Evolutionary conservation across 2,113 vertebrate species (phyloP).

Genomic region (Trinectes maculatus): DNA sequence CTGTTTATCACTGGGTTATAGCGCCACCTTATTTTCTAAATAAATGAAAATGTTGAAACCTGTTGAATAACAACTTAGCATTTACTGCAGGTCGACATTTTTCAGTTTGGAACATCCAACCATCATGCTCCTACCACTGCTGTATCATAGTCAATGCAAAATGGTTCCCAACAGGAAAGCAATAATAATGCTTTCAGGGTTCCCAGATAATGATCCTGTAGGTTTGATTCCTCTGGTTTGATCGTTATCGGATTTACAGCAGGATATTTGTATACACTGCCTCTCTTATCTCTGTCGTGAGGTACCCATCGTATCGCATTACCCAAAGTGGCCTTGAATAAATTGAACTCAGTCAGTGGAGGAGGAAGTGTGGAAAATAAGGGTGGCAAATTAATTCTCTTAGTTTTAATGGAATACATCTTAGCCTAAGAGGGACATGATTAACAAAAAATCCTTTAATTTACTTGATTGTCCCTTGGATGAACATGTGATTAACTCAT

Average conservation of each 20-base stretch:
- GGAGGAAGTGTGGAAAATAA: constrained; percentile 12
- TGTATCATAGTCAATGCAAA: not conserved
- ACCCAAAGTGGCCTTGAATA: constrained; percentile 10
- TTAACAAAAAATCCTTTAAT: constrained; percentile 71
- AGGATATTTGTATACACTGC: constrained; percentile 3
- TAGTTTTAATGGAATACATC: constrained; percentile 61
- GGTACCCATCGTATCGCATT: not conserved
- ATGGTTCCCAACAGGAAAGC: not conserved
- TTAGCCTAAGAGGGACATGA: constrained; percentile 63
- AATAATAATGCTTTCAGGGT: not conserved
- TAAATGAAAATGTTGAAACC: too few species aligned
- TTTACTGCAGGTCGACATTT: too few species aligned
- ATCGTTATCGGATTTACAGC: not conserved
- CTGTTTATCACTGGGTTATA: too few species aligned
- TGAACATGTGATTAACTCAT: constrained; percentile 70
- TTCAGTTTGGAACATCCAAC: too few species aligned
- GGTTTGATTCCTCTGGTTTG: not conserved
- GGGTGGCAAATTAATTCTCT: constrained; percentile 47
- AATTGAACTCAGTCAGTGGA: constrained; percentile 7
- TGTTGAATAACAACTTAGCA: too few species aligned
- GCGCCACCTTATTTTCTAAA: too few species aligned
- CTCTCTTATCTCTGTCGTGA: not conserved
- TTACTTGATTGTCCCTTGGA: constrained; percentile 61
- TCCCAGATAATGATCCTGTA: constrained; percentile 2
- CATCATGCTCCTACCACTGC: not conserved